phyloP scores from a whole-genome alignment of 1,140 invertebrate species.

The Portunus trituberculatus region DNA sequence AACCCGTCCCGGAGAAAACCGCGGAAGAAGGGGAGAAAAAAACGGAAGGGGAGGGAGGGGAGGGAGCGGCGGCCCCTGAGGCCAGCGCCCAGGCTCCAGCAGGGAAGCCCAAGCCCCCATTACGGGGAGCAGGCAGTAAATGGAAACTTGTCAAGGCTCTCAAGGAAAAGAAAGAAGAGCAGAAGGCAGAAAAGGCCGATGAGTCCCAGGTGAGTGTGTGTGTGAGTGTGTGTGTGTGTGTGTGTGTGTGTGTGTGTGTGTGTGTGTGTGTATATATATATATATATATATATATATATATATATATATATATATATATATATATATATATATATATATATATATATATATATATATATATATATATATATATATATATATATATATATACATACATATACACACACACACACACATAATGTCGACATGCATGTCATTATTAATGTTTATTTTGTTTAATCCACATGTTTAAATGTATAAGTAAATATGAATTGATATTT shows the following conservation, averaged over 20 bases:
- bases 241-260: background rate
- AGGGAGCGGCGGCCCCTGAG: background rate
- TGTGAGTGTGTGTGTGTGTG: background rate
- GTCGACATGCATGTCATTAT: too few relatives aligned
- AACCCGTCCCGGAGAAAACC: background rate
- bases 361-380: too few relatives aligned
- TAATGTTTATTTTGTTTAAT: too few relatives aligned
- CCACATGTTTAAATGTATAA: too few relatives aligned
- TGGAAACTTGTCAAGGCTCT: constrained; percentile 94
- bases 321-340: too few relatives aligned
- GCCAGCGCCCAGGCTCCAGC: constrained; percentile 29
- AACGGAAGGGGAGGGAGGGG: constrained; percentile 56
- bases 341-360: too few relatives aligned
- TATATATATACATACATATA: too few relatives aligned
- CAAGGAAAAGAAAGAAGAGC: constrained; percentile 93
- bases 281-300: background rate
- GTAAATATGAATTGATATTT: too few relatives aligned
- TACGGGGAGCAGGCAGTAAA: constrained; percentile 83
- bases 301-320: too few relatives aligned
- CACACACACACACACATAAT: too few relatives aligned
- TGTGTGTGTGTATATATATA: background rate
- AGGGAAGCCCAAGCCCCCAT: constrained; percentile 44
- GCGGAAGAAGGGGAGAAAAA: constrained; percentile 22
- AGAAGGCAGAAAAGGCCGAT: constrained; percentile 79
- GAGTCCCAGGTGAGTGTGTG: constrained; percentile 68